Percentiles rank a stretch among this genome's conserved stretches.
Evolutionary conservation across 2,888 invertebrate genomes (phyloP).

Genomic region (Rapana venosa): DNA sequence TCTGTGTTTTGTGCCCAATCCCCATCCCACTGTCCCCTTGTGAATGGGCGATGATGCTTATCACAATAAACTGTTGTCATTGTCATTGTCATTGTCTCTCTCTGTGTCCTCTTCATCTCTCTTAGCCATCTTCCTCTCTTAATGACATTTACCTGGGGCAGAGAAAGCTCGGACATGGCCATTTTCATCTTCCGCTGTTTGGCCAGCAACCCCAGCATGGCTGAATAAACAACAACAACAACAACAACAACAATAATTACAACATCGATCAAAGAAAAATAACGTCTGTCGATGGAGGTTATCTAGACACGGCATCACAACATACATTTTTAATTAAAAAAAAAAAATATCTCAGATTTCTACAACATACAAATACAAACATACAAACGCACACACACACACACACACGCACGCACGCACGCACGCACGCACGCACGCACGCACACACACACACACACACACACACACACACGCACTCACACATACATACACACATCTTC

Average conservation of each 20-base stretch:
- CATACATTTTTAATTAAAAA: no score
- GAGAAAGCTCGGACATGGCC: constrained; percentile 41
- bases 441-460: constrained; percentile 8
- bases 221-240: constrained; percentile 52
- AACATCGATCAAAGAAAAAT: not conserved
- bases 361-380: not conserved
- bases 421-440: not conserved
- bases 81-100: no score
- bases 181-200: constrained; percentile 69
- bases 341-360: no score
- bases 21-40: no score
- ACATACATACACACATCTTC: not conserved
- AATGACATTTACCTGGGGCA: constrained; percentile 51
- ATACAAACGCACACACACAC: not conserved
- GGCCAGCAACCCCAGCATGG: constrained; percentile 73
- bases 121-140: no score
- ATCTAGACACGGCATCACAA: no score
- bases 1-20: no score
- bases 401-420: not conserved
- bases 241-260: not conserved
- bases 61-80: no score
- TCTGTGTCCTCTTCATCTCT: no score
- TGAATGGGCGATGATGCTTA: no score
- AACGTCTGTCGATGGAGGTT: no score
- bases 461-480: not conserved